Conservation (phyloP, 2,888 invertebrate genomes). For the Synergus laeviventris region DNA sequence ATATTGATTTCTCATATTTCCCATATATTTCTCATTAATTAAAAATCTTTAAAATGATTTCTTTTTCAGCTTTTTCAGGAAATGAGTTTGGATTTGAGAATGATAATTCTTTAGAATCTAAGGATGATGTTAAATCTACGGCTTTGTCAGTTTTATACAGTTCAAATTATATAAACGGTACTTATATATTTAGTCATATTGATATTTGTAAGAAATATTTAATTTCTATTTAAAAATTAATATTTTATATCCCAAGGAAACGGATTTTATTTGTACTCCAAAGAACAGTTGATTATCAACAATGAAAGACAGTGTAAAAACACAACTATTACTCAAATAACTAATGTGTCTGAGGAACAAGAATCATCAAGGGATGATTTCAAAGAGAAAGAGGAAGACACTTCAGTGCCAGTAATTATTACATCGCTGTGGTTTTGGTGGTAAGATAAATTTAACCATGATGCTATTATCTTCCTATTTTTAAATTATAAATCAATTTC, state of each 20-base stretch:
- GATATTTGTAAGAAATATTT: background rate
- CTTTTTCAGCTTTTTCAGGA: conserved; percentile 41
- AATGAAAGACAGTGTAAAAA: conserved; percentile 75
- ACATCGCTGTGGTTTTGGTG: conserved; percentile 89
- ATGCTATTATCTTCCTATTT: background rate
- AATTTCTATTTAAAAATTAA: conserved; percentile 1
- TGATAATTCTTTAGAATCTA: conserved; percentile 46
- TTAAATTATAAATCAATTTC: conserved; percentile 2
- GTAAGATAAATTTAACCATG: conserved; percentile 68
- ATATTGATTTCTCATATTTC: too few species aligned
- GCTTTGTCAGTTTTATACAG: conserved; percentile 86
- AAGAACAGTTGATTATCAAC: conserved; percentile 77
- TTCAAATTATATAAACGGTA: conserved; percentile 84
- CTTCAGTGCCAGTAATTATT: conserved; percentile 83
- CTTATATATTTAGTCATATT: conserved; percentile 20
- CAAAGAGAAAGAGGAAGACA: conserved; percentile 73
- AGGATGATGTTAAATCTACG: conserved; percentile 76
- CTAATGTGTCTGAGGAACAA: conserved; percentile 45
- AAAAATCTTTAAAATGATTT: background rate
- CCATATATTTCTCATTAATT: background rate
- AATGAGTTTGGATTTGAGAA: conserved; percentile 43
- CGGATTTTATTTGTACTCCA: conserved; percentile 87
- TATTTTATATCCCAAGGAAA: conserved; percentile 77
- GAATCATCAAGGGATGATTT: conserved; percentile 65
- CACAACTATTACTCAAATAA: conserved; percentile 50